Evolutionary conservation across 1,140 invertebrate species (phyloP).

Genomic region (Drosophila melanogaster): Release_6_plus_ISO1_MT NT_037436.4:14821001-14821500

Average conservation of each 20-base stretch:
- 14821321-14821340: slow-evolving; percentile 20
- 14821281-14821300: slow-evolving; percentile 37
- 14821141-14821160: slow-evolving; percentile 31
- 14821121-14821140: slow-evolving; percentile 21
- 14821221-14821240: slow-evolving; percentile 54
- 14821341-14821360: slow-evolving; percentile 44
- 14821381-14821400: slow-evolving; percentile 18
- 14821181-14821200: slow-evolving; percentile 37
- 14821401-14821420: neutral
- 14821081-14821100: slow-evolving; percentile 48
- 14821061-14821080: slow-evolving; percentile 4
- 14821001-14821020: slow-evolving; percentile 3
- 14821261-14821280: slow-evolving; percentile 50
- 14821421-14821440: slow-evolving; percentile 32
- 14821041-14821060: slow-evolving; percentile 26
- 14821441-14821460: slow-evolving; percentile 55
- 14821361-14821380: slow-evolving; percentile 48
- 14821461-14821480: slow-evolving; percentile 67
- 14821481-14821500: slow-evolving; percentile 52
- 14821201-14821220: slow-evolving; percentile 33
- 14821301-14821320: slow-evolving; percentile 9
- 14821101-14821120: slow-evolving; percentile 41
- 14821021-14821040: slow-evolving; percentile 34
- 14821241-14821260: slow-evolving; percentile 57
- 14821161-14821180: slow-evolving; percentile 43